phyloP scores from a whole-genome alignment of 1,140 invertebrate genomes.

The Tetramorium parvispinum region DNA sequence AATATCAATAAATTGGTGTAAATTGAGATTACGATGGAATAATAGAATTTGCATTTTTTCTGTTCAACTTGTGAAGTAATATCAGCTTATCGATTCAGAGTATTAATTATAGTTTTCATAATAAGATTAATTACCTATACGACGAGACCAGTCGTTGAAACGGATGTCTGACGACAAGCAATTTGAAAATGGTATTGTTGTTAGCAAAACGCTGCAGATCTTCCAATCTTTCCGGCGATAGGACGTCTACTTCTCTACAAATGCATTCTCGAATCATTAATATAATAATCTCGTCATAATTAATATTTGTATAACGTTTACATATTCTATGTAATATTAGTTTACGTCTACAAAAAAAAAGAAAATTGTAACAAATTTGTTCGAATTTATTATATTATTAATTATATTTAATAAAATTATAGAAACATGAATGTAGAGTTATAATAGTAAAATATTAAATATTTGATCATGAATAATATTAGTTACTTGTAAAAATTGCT shows the following conservation, averaged over 20 bases:
- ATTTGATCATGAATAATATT: neutral
- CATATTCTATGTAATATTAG: too few relatives aligned
- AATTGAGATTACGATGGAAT: neutral
- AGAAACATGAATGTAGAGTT: neutral
- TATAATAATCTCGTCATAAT: neutral
- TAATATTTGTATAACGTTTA: neutral
- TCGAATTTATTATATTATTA: neutral
- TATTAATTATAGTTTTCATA: neutral
- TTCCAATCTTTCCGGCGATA: conserved; percentile 73
- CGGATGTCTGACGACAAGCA: conserved; percentile 85
- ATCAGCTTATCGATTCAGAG: neutral
- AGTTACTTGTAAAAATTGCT: conserved; percentile 80
- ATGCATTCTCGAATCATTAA: conserved; percentile 33
- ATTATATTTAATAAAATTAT: neutral
- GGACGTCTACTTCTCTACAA: conserved; percentile 78
- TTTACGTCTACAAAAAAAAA: too few relatives aligned
- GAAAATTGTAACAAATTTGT: neutral
- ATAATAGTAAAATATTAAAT: neutral
- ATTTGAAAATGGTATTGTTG: conserved; percentile 78
- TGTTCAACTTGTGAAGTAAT: neutral
- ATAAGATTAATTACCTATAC: conserved; percentile 79
- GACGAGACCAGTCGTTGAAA: conserved; percentile 86
- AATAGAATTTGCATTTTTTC: neutral
- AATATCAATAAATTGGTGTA: neutral
- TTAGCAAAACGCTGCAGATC: conserved; percentile 71